Percentiles rank a stretch among this genome's conserved stretches.
phyloP scores from a whole-genome alignment of 2,113 vertebrate species.

The Xiphophorus maculatus region DNA sequence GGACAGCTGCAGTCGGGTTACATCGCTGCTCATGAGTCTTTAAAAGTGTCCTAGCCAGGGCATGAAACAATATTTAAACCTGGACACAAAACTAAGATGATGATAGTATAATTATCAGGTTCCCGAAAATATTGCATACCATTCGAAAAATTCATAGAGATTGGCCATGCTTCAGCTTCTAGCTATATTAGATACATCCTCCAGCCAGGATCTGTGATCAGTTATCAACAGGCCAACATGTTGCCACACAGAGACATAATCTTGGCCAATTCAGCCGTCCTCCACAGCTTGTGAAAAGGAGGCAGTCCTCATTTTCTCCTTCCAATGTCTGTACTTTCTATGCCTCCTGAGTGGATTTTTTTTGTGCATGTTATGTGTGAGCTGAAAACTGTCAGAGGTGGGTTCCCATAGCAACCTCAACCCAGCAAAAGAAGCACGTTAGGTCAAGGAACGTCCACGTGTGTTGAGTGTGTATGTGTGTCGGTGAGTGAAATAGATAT shows the following conservation, averaged over 20 bases:
- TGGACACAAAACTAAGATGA: no score
- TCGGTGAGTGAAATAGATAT: not conserved
- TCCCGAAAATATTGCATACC: not conserved
- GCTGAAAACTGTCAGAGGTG: constrained; percentile 52
- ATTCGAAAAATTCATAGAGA: not conserved
- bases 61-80: not conserved
- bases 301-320: not conserved
- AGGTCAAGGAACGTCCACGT: constrained; percentile 31
- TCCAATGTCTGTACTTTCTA: constrained; percentile 4
- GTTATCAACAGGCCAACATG: not conserved
- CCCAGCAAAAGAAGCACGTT: constrained; percentile 35
- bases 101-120: not conserved
- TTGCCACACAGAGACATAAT: not conserved
- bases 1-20: not conserved
- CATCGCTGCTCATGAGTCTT: not conserved
- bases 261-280: not conserved
- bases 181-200: no score
- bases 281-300: constrained; percentile 1
- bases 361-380: constrained; percentile 16
- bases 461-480: constrained; percentile 4
- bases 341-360: constrained; percentile 36
- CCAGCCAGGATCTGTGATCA: no score
- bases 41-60: no score
- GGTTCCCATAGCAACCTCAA: constrained; percentile 73
- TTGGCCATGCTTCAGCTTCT: not conserved